These are phyloP conservation scores for Lipophrys pholis DNA, from an alignment of 2,113 vertebrate species.

Conservation along the genomic window DNA sequence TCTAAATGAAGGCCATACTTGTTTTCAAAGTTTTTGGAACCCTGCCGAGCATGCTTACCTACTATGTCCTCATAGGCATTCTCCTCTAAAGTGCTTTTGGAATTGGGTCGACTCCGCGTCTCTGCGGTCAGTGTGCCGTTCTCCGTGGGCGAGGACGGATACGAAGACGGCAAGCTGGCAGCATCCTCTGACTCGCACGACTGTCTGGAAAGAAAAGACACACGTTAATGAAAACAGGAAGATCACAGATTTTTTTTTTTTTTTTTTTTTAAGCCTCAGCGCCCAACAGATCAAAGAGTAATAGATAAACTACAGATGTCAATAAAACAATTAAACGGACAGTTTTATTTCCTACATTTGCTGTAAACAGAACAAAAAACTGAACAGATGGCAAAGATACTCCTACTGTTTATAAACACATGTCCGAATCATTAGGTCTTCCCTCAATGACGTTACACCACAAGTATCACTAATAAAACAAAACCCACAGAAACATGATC, in stretches of 20 bases:
- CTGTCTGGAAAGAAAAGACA: constrained; percentile 83
- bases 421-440: constrained; percentile 10
- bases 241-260: too few relatives aligned
- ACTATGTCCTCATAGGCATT: constrained; percentile 98
- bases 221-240: constrained; percentile 34
- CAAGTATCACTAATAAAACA: constrained; percentile 18
- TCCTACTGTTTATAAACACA: constrained; percentile 24
- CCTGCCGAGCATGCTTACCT: constrained; percentile 85
- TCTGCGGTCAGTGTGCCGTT: constrained; percentile 89
- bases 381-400: constrained; percentile 55
- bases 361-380: constrained; percentile 31
- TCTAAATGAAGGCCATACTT: neutral
- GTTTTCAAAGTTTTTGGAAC: neutral
- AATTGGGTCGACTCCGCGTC: constrained; percentile 87
- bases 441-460: constrained; percentile 18
- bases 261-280: neutral
- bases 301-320: constrained; percentile 35
- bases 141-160: constrained; percentile 91
- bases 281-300: constrained; percentile 2
- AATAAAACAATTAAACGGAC: constrained; percentile 37
- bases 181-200: constrained; percentile 95
- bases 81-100: constrained; percentile 98
- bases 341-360: constrained; percentile 15
- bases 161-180: constrained; percentile 88
- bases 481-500: constrained; percentile 1